Evolutionary conservation across 37 sponge, comb jelly and placozoan genomes (phyloP).

Genomic region (Eunapius fragilis): DNA sequence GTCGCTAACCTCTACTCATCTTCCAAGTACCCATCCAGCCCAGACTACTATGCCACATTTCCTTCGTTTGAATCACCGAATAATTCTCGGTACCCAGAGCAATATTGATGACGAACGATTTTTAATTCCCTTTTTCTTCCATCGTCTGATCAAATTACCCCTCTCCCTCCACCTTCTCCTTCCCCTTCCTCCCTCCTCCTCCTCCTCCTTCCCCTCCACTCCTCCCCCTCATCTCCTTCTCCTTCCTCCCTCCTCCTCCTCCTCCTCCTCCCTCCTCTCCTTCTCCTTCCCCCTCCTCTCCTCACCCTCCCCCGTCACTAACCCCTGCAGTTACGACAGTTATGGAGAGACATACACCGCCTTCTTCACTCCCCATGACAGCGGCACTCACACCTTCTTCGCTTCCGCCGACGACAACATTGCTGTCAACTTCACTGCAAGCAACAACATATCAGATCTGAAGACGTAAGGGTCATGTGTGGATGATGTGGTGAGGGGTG

Average conservation of each 20-base stretch:
- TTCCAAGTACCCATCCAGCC: conserved; percentile 35
- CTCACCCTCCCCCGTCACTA: neutral
- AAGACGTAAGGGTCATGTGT: neutral
- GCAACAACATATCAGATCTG: conserved; percentile 41
- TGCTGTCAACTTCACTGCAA: conserved; percentile 13
- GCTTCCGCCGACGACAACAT: conserved; percentile 38
- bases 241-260: neutral
- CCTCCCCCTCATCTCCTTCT: neutral
- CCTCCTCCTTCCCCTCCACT: neutral
- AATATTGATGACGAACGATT: neutral
- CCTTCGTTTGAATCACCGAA: conserved; percentile 40
- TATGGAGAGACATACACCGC: conserved; percentile 65
- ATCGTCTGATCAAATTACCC: no score
- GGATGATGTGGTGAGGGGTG: neutral
- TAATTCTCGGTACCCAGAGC: neutral
- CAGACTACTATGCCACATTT: conserved; percentile 12
- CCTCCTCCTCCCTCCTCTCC: neutral
- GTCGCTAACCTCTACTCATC: conserved; percentile 15
- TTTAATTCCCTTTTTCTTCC: no score
- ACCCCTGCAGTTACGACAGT: conserved; percentile 1
- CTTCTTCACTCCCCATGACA: conserved; percentile 61
- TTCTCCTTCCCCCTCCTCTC: neutral
- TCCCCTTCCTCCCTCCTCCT: neutral
- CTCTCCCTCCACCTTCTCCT: neutral
- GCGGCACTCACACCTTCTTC: conserved; percentile 54